Base-by-base conservation (phyloP, 1,140 invertebrate species). In the Lordiphosa collinella region DNA sequence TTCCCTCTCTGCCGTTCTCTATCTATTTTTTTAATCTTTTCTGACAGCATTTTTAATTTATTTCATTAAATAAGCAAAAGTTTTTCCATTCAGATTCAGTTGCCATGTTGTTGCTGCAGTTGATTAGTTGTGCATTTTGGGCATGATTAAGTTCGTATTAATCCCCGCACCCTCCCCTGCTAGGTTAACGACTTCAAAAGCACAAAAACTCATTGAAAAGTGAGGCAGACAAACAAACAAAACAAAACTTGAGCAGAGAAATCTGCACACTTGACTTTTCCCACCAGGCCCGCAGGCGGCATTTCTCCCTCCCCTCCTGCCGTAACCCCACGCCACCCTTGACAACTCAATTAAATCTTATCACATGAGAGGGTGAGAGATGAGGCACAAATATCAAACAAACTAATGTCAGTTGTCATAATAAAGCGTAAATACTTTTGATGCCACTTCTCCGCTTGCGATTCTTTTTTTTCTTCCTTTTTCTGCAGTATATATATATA, bases 351-450 rank as follows among this genome's bases (percentile, higher is more conserved):
- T 82, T 82, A 82, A 82, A 82, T 84, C 76, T 82, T 84, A 82
- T 82, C 76, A 58, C 63, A 67, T 58, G 50, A 70, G 66, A 53
- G 47, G 56, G 34, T 10, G 40, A 38, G 18, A 31, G 41, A 40
- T 35, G 47, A 62, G 53, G 53, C 65, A 84, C 76, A 82, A 82
- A 82, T 82, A 82, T 82, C 76, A 82, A 82, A 82, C 76, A 82
- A 84, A 82, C 76, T 82, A 82, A 82, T 82, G 76, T 82, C 76
- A 82, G 76, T 82, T 82, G 76, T 82, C 76, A 82, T 82, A 82
- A 82, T 84, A 82, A 82, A 82, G 76, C 78, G 76, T 78, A 82
- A 82, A 82, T 82, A 82, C 76, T 82, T 84, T 82, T 84, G 78
- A 76, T 82, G 76, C 71, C 76, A 82, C 76, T 78, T 79, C 69